Base-by-base conservation (phyloP, 2,797 vertebrate genomes). In the Xyrichtys novacula region DNA sequence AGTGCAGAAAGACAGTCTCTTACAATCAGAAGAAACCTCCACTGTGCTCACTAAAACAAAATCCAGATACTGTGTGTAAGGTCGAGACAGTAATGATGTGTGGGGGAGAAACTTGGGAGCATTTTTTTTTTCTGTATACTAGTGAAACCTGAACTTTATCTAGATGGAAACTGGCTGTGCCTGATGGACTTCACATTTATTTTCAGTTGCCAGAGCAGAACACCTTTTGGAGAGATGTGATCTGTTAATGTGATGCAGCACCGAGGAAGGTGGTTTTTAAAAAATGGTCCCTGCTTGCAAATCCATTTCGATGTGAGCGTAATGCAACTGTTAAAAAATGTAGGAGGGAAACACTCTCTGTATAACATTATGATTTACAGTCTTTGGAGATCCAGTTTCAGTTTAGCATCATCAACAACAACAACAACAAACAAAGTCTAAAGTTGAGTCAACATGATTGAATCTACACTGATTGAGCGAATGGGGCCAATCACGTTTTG, bases 101-200 rank as follows among this genome's bases (percentile, higher is more conserved):
- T 29, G 26, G 32, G 39, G 44, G 44, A 43, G 12, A 25, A 57
- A 7, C 44, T 7, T 17, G 12, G 19, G 25, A 43, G 23, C 12
- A 15, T 14, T 8, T n/a, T 56, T 6, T 32, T 9, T 0, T 62
- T 64, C 17, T 14, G 12, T 22, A 22, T 15, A 26, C 40, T n/a
- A n/a, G 31, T 10, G 60, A 38, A 50, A 38, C 19, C 22, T 49
- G 11, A 44, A 31, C 36, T 4, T 22, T 40, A 50, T 55, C 36
- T 44, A 28, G 26, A 39, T 19, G 19, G 19, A 42, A 22, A 20
- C 31, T 38, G 17, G 19, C 47, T 59, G 46, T 5, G 25, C 36
- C 47, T 8, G 8, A 28, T 58, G 28, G 50, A 65, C 12, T 22
- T 65, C 6, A 49, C 46, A 32, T 74, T 49, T 53, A 57, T 54